These are phyloP conservation scores for Oscheius sp. DNA, from an alignment of 1,140 invertebrate genomes.

Conservation along the genomic window DNA sequence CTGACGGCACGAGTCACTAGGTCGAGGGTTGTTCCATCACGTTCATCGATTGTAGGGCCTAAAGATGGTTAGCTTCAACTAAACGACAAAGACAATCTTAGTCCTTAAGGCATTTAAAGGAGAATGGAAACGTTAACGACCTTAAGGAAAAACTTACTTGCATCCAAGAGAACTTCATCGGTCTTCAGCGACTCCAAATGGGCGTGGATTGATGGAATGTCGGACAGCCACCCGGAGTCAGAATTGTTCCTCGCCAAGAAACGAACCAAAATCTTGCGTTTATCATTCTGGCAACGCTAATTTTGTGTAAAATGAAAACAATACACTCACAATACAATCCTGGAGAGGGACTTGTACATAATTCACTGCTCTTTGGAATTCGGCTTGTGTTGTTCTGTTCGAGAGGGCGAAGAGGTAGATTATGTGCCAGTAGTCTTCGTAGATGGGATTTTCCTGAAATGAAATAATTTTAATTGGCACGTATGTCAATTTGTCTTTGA, in stretches of 20 bases:
- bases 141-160: neutral
- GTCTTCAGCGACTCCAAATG: neutral
- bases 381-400: conserved; percentile 6
- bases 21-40: conserved; percentile 10
- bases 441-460: neutral
- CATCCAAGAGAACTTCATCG: conserved; percentile 15
- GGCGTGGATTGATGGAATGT: neutral
- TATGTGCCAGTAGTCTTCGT: conserved; percentile 23
- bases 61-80: neutral
- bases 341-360: conserved; percentile 17
- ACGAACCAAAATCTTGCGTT: neutral
- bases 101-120: too few species aligned
- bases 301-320: neutral
- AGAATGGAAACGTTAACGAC: neutral
- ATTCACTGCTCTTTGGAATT: conserved; percentile 11
- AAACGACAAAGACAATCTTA: neutral
- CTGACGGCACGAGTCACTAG: conserved; percentile 17
- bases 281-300: neutral
- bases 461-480: neutral
- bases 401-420: conserved; percentile 26
- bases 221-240: conserved; percentile 15
- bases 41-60: conserved; percentile 10
- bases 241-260: conserved; percentile 21
- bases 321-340: conserved; percentile 11
- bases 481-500: neutral